These are phyloP conservation scores for Hoplodrina ambigua DNA, from an alignment of 2,888 invertebrate species.

Conservation along the genomic window DNA sequence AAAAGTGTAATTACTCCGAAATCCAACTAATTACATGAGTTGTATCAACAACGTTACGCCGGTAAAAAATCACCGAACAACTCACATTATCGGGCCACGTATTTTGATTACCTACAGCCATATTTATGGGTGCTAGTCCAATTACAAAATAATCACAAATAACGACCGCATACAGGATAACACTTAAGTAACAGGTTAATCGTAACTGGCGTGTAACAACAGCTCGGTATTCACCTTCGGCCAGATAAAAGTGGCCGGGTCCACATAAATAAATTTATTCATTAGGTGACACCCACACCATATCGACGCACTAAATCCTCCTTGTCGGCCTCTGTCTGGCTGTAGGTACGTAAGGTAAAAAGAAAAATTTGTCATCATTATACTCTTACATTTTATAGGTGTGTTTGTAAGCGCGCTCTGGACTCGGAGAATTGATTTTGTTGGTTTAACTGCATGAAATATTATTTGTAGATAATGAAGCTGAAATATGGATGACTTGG, in stretches of 20 bases:
- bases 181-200: conserved; percentile 64
- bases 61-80: conserved; percentile 33
- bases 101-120: conserved; percentile 32
- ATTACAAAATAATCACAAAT: conserved; percentile 54
- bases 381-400: conserved; percentile 57
- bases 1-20: neutral
- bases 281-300: conserved; percentile 89
- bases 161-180: conserved; percentile 47
- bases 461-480: conserved; percentile 17
- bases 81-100: conserved; percentile 25
- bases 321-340: conserved; percentile 84
- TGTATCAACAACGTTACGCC: conserved; percentile 32
- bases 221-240: conserved; percentile 76
- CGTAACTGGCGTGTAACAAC: conserved; percentile 64
- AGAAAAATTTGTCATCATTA: conserved; percentile 65
- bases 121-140: conserved; percentile 57
- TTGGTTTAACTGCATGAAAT: conserved; percentile 26
- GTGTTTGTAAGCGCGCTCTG: conserved; percentile 37
- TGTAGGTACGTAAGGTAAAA: conserved; percentile 77
- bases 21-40: conserved; percentile 23
- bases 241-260: conserved; percentile 82
- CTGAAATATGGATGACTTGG: conserved; percentile 7
- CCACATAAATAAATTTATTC: conserved; percentile 89
- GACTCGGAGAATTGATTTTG: conserved; percentile 39
- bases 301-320: conserved; percentile 89